A percentile compares a stretch with the other conserved stretches of the same genome.
Conservation (phyloP, 2,888 invertebrate species). For the Lydus trimaculatus region DNA sequence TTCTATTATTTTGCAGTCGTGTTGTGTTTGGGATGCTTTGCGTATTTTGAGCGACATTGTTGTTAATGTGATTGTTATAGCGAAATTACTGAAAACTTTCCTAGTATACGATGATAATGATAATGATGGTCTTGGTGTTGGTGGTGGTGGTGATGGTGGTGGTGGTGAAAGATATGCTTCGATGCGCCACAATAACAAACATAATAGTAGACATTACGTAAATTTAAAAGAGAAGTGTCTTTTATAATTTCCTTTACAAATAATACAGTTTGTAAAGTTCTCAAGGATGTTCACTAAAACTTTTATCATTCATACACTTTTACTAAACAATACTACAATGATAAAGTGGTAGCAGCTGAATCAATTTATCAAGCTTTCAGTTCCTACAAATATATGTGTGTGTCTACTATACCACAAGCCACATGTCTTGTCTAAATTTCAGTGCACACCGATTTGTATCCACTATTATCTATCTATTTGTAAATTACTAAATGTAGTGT, state of each 20-base stretch:
- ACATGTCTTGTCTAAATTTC: conserved; percentile 13
- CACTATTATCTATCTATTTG: background rate
- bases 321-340: too few species aligned
- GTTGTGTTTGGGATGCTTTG: too few species aligned
- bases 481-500: background rate
- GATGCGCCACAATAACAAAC: background rate
- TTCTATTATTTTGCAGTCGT: background rate
- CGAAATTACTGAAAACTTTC: background rate
- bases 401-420: background rate
- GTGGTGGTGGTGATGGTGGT: too few species aligned
- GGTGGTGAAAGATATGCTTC: too few species aligned
- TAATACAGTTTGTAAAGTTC: background rate
- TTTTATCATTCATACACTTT: background rate
- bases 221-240: background rate
- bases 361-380: conserved; percentile 14
- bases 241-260: background rate
- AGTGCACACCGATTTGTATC: background rate
- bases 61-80: background rate
- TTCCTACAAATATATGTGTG: background rate
- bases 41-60: too few species aligned
- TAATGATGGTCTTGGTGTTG: too few species aligned
- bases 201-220: background rate
- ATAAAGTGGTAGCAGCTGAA: background rate
- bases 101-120: too few species aligned
- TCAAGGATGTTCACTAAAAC: background rate